Conservation (phyloP, 2,888 invertebrate species). For the Adelphocoris suturalis region DNA sequence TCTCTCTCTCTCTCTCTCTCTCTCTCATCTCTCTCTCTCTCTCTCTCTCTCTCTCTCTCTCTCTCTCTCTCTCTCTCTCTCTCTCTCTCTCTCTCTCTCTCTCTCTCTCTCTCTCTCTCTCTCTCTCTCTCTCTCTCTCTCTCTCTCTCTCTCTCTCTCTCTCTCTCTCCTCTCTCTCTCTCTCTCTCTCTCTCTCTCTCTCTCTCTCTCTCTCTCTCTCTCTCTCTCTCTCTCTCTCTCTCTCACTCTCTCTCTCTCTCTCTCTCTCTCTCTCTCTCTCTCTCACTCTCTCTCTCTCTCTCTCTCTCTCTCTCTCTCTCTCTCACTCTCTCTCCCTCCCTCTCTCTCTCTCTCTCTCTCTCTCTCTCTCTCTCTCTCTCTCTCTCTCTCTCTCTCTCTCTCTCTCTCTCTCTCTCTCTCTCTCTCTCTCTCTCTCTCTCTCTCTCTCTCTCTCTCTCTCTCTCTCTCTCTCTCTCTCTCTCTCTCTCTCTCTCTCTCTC, state of each 20-base stretch:
- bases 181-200: constrained; percentile 7
- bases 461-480: constrained; percentile 14
- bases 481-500: constrained; percentile 14
- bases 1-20: background rate
- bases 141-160: constrained; percentile 14
- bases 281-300: constrained; percentile 7
- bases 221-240: constrained; percentile 14
- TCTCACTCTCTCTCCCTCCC: background rate
- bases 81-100: background rate
- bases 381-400: constrained; percentile 14
- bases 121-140: constrained; percentile 14
- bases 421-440: constrained; percentile 14
- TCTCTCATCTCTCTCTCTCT: constrained; percentile 14
- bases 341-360: constrained; percentile 7
- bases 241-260: constrained; percentile 1
- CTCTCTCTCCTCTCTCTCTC: background rate
- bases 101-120: constrained; percentile 14
- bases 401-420: constrained; percentile 14
- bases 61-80: constrained; percentile 14
- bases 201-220: constrained; percentile 14
- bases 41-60: constrained; percentile 7
- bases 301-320: constrained; percentile 14
- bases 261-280: constrained; percentile 7
- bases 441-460: constrained; percentile 14
- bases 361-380: constrained; percentile 14